Base-by-base conservation (phyloP, 1,140 invertebrate species). In the Drosophila bocqueti region DNA sequence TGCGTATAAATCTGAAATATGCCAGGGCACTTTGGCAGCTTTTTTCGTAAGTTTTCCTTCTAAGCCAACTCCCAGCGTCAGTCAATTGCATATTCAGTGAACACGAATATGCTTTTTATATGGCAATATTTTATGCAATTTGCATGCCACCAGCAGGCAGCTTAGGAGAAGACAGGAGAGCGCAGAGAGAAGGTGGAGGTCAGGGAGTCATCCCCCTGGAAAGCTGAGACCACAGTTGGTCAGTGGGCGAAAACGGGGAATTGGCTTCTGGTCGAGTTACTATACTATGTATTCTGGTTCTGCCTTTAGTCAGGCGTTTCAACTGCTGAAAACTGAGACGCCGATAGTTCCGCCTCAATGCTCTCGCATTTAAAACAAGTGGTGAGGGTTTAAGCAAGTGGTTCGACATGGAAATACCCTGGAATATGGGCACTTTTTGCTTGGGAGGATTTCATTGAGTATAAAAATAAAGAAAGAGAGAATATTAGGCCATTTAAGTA, bases 51-150 rank as follows among this genome's bases (percentile, higher is more conserved):
- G 64, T 34, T 67, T 52, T 54, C 29, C 66, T 45, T 36, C 62
- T 67, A 54, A 72, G 50, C 66, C 50, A 73, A 64, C 52, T 64
- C 36, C 42, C 59, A 42, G 52, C 49, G 47, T 55, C 76, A 72
- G 49, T 77, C 85, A 83, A 86, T 89, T 79, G 78, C 77, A 84
- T 75, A 87, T 89, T 84, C 84, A 89, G 85, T 84, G 84, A 87
- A 87, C 84, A 84, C 77, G 81, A 90, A 84, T 90, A 81, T 81
- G 84, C 81, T 87, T 79, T 75, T 89, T 87, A 89, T 90, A 73
- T 83, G 74, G 84, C 73, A 72, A 87, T 87, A 89, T 90, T 87
- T 89, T 89, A 90, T 87, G 84, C 84, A 87, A 86, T 86, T 86
- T 86, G 79, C 83, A 86, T 83, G 79, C 62, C 75, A 69, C 46